Evolutionary conservation across 2,888 invertebrate genomes (phyloP).

Genomic region (Capitulum mitella): DNA sequence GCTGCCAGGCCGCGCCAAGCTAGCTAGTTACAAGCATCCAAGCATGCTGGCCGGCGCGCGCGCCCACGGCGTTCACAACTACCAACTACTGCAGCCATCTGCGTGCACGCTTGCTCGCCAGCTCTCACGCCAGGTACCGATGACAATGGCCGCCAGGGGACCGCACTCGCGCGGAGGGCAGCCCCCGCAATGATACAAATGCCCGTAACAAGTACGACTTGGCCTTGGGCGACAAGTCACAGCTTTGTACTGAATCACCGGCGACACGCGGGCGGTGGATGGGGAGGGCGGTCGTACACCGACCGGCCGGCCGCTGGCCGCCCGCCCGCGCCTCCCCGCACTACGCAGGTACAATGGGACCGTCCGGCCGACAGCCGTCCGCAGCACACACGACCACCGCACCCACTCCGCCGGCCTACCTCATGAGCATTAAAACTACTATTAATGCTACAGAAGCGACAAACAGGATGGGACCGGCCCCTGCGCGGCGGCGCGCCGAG

Average conservation of each 20-base stretch:
- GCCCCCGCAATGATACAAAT: slow-evolving; percentile 6
- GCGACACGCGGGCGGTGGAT: neutral
- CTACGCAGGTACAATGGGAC: slow-evolving; percentile 8
- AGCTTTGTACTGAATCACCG: slow-evolving; percentile 11
- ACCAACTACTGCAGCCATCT: neutral
- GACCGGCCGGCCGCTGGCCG: neutral
- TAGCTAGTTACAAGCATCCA: slow-evolving; percentile 18
- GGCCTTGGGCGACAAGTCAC: slow-evolving; percentile 12
- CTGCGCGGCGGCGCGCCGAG: neutral
- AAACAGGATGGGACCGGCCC: neutral
- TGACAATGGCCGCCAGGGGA: slow-evolving; percentile 13
- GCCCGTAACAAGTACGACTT: slow-evolving; percentile 15
- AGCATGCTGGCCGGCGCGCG: neutral
- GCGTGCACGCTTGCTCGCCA: neutral
- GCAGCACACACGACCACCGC: neutral
- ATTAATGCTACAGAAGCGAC: slow-evolving; percentile 22
- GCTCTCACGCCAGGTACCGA: neutral
- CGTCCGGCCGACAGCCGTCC: neutral
- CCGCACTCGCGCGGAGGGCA: too few species aligned
- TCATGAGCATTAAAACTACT: slow-evolving; percentile 8
- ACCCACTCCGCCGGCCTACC: neutral
- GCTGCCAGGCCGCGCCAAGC: slow-evolving; percentile 3
- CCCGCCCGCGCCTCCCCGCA: neutral
- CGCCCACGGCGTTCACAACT: neutral
- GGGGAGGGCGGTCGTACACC: neutral